Base-by-base conservation (phyloP, 2,113 vertebrate genomes). In the Alethe castanea region DNA sequence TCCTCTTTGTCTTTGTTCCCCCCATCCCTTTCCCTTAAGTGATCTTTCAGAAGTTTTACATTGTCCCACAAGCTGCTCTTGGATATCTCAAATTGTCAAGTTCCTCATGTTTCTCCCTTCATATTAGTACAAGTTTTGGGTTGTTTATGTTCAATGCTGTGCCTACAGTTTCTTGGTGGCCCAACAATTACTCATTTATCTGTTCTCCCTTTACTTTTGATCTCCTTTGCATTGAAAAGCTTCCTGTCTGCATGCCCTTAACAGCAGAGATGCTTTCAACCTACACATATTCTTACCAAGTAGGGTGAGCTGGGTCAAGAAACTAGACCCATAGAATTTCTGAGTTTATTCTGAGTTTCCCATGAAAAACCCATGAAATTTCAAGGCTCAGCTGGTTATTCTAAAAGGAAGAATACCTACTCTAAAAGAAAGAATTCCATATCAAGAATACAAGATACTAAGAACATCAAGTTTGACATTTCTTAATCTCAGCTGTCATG, bases 131-230 rank as follows among this genome's bases (percentile, higher is more conserved):
- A 71, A 45, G 9, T 4, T 72, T 35, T 33, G 17, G 10, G 6
- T 8, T 45, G 12, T 4, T 29, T 11, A 2, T 36, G 13, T 28
- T 11, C 23, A 59, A 1, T 4, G 1, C 8, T 29, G 26, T 31
- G 4, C n/a, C n/a, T 38, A 15, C 4, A 26, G 20, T 72, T 73
- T 73, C 73, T 57, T 61, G 2, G 33, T 69, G n/a, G 12, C 20
- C 6, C 10, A 47, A 6, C 8, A 57, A 44, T 35, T 74, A 57
- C 3, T 2, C 52, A 10, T n/a, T 70, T n/a, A 19, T 28, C 9
- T 36, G 2, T 54, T 91, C 5, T 25, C 2, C 8, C 12, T 36
- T 71, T 93, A 36, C 6, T 80, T 80, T 48, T 50, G 3, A 54
- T 64, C 6, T 6, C 5, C 4, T n/a, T 76, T 64, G 6, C 17